A percentile compares a stretch with the other conserved stretches of the same genome.
Evolutionary conservation across 2,888 invertebrate genomes (phyloP).

Genomic region (Adelphocoris suturalis): DNA sequence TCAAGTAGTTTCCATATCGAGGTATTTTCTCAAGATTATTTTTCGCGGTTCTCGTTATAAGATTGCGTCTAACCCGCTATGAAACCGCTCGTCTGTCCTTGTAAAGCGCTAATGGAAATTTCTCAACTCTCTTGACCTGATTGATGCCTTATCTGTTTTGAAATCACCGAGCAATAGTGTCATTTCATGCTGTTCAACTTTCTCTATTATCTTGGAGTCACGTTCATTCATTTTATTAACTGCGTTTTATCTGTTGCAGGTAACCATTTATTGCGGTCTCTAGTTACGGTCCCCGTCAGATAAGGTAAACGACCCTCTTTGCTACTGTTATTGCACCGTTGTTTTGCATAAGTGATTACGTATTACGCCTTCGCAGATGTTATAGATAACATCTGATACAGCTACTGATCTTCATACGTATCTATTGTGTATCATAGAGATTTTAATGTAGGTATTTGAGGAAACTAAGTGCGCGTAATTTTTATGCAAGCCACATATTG

Average conservation of each 20-base stretch:
- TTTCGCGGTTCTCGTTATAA: too few relatives aligned
- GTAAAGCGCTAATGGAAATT: background rate
- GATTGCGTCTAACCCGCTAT: background rate
- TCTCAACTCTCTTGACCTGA: background rate
- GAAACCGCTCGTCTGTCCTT: slow-evolving; percentile 9
- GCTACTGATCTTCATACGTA: too few relatives aligned
- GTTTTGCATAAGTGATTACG: background rate
- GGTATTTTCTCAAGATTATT: too few relatives aligned
- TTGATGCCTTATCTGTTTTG: slow-evolving; percentile 11
- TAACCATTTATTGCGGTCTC: background rate
- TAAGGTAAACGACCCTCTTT: background rate
- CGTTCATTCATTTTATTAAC: background rate
- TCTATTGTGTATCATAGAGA: too few relatives aligned
- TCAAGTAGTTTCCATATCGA: too few relatives aligned
- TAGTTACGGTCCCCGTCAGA: background rate
- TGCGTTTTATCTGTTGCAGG: slow-evolving; percentile 30
- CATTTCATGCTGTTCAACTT: background rate
- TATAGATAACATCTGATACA: background rate
- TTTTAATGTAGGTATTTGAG: too few relatives aligned
- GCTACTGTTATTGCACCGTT: background rate
- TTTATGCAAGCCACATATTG: too few relatives aligned
- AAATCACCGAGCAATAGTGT: slow-evolving; percentile 1
- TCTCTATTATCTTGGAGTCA: background rate
- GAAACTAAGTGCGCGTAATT: too few relatives aligned
- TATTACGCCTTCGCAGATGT: background rate